These are phyloP conservation scores for Dendrocopos noguchii DNA, from an alignment of 2,113 vertebrate genomes.

Conservation along the genomic window DNA sequence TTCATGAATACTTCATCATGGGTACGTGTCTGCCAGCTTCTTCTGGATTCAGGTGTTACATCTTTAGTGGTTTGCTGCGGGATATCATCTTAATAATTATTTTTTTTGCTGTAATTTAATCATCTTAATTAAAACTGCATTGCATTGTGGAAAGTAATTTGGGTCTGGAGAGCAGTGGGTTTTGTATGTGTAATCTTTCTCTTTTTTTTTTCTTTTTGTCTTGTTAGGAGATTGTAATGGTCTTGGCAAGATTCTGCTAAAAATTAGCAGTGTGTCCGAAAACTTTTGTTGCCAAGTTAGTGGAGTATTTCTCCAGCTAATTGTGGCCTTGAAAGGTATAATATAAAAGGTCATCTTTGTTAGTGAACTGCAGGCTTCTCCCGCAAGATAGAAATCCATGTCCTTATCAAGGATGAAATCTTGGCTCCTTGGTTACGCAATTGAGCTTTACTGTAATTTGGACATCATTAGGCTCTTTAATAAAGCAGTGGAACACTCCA, in stretches of 20 bases:
- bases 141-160: conserved; percentile 63
- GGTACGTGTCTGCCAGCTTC: not conserved
- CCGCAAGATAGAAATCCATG: conserved; percentile 55
- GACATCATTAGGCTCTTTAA: conserved; percentile 67
- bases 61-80: conserved; percentile 46
- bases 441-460: conserved; percentile 68
- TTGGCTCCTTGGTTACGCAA: conserved; percentile 68
- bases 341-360: conserved; percentile 69
- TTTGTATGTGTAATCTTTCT: not conserved
- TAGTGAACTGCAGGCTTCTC: conserved; percentile 65
- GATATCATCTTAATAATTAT: conserved; percentile 62
- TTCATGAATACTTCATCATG: conserved; percentile 33
- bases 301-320: conserved; percentile 56
- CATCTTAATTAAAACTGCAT: conserved; percentile 58
- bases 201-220: not conserved
- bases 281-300: conserved; percentile 55
- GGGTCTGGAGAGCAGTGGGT: conserved; percentile 43
- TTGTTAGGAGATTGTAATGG: conserved; percentile 27
- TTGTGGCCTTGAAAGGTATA: conserved; percentile 61
- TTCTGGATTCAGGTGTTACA: conserved; percentile 54
- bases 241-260: conserved; percentile 46
- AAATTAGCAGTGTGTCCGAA: conserved; percentile 45
- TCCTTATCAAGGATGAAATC: conserved; percentile 70
- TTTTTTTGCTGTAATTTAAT: conserved; percentile 58
- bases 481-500: conserved; percentile 51